phyloP scores from a whole-genome alignment of 2,888 invertebrate genomes.

The Brenthis daphne region DNA sequence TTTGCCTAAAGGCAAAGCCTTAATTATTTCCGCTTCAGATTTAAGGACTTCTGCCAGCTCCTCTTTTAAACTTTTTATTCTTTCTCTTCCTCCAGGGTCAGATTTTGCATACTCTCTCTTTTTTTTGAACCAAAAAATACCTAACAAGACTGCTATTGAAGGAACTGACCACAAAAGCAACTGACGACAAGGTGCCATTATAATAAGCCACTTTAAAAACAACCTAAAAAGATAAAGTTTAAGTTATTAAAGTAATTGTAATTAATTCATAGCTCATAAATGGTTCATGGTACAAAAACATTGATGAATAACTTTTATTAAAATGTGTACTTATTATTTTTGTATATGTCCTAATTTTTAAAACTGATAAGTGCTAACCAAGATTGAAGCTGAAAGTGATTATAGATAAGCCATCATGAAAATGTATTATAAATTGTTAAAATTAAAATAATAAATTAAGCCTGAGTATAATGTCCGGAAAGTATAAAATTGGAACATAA shows the following conservation, averaged over 20 bases:
- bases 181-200: conserved; percentile 90
- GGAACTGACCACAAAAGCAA: conserved; percentile 90
- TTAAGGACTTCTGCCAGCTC: conserved; percentile 75
- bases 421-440: no score
- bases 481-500: not conserved
- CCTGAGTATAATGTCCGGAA: not conserved
- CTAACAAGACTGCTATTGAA: conserved; percentile 89
- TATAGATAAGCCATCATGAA: conserved; percentile 27
- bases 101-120: conserved; percentile 87
- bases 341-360: conserved; percentile 25
- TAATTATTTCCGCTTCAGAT: conserved; percentile 66
- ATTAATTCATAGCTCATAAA: not conserved
- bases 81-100: conserved; percentile 87
- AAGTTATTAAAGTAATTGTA: not conserved
- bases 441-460: not conserved
- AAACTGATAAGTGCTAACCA: conserved; percentile 26
- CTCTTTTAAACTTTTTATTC: conserved; percentile 73
- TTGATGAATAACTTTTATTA: not conserved
- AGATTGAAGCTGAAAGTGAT: conserved; percentile 22
- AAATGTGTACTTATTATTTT: conserved; percentile 17
- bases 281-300: no score
- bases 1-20: conserved; percentile 71
- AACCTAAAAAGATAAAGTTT: conserved; percentile 70
- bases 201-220: conserved; percentile 86
- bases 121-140: conserved; percentile 92